Evolutionary conservation across 2,113 vertebrate species (phyloP), one percentile per base, ranked within the genome.

Genomic region (Condylura cristata): DNA sequence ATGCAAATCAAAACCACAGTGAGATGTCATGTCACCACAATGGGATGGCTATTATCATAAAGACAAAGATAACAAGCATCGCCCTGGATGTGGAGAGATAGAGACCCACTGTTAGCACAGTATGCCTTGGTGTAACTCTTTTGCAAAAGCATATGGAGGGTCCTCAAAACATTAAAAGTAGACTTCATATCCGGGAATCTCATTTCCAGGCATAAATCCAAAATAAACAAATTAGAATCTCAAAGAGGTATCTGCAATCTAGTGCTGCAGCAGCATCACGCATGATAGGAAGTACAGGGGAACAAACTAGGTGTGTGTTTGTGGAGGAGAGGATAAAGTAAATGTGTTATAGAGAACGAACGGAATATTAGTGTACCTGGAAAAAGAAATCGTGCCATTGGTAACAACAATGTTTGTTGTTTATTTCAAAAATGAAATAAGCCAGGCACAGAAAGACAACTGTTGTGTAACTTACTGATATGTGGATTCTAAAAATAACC

Each of bases 1-100:
- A 86, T 65, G 13, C 66, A 94, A 78, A 91, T 56, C 70, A 74
- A 89, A 94, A 88, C 34, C 18, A 86, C 18, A 86, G 30, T 58
- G 24, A 86, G 26, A n/a, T 92, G 32, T 7, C 9, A 39, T 28
- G 9, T 46, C 37, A 58, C 0, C 18, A 34, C 12, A 9, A 79
- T 82, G 88, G 39, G 24, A 86, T 28, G 11, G 80, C 46, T 89
- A 93, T 60, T 26, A 86, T 30, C 13, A 46, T 79, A 79, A 60
- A 39, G 9, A 28, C 66, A 81, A 60, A 51, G 65, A 53, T 76
- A 79, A 41, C 5, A 94, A 44, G 30, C 68, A 11, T 60, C 80
- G 63, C 34, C 1, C 32, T 84, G 28, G 39, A 93, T 53, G 5
- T 41, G 37, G 39, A 89, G 11, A 56, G 71, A 79, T 44, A 1